Percentiles rank a stretch among this genome's conserved stretches.
These are phyloP conservation scores for Bicyclus anynana DNA, from an alignment of 1,140 invertebrate genomes.

Conservation along the genomic window DNA sequence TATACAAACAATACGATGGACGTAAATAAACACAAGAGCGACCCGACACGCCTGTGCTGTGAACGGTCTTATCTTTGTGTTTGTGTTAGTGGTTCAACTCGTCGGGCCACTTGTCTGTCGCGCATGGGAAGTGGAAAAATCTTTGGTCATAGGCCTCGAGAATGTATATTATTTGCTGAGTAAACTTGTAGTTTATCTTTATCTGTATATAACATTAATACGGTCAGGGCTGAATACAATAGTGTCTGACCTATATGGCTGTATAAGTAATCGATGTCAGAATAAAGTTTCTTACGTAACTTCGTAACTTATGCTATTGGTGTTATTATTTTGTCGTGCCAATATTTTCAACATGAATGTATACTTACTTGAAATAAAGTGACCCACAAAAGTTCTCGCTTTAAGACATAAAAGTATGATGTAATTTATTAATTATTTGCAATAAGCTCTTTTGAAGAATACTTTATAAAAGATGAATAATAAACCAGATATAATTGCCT, in stretches of 20 bases:
- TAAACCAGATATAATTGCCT: no score
- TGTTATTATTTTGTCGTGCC: not conserved
- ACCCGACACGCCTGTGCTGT: constrained; percentile 51
- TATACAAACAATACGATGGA: constrained; percentile 76
- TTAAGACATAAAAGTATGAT: no score
- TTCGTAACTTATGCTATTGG: not conserved
- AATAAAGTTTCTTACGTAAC: constrained; percentile 15
- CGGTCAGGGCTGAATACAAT: constrained; percentile 27
- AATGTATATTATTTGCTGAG: constrained; percentile 26
- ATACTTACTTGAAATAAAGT: no score
- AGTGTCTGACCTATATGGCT: constrained; percentile 18
- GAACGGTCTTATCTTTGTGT: constrained; percentile 67
- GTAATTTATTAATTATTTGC: no score
- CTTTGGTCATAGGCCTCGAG: constrained; percentile 21
- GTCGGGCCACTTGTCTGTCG: constrained; percentile 37
- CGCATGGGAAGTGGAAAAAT: constrained; percentile 30
- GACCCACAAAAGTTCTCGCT: no score
- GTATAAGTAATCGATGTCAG: constrained; percentile 13
- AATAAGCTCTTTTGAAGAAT: no score
- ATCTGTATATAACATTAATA: constrained; percentile 18
- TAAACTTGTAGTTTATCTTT: constrained; percentile 16
- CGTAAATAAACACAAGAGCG: constrained; percentile 74
- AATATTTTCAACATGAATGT: not conserved
- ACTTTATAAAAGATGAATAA: no score
- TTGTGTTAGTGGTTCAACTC: constrained; percentile 57